These are phyloP conservation scores for Bombus consobrinus DNA, from an alignment of 1,140 invertebrate genomes.

Conservation along the genomic window DNA sequence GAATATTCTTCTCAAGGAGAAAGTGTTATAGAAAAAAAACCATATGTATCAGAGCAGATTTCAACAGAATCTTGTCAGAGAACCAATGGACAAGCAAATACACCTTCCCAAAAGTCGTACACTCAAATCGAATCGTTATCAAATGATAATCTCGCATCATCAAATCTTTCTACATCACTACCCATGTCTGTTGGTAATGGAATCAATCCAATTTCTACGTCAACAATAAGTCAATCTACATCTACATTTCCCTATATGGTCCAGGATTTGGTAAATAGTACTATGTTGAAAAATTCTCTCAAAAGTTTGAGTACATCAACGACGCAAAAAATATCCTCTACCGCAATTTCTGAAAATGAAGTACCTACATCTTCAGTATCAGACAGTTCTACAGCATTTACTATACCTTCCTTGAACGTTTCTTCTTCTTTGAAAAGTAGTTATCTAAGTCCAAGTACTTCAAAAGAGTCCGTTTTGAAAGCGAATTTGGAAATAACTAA, in stretches of 20 bases:
- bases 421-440: conserved; percentile 67
- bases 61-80: conserved; percentile 21
- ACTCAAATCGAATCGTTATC: not conserved
- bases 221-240: conserved; percentile 43
- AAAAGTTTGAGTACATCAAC: conserved; percentile 21
- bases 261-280: conserved; percentile 79
- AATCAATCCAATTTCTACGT: conserved; percentile 5
- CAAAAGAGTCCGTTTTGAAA: conserved; percentile 41
- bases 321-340: conserved; percentile 41
- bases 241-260: conserved; percentile 74
- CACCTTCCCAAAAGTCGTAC: conserved; percentile 25
- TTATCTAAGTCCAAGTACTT: conserved; percentile 7
- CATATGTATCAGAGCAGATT: not conserved
- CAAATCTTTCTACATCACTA: conserved; percentile 4
- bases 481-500: conserved; percentile 58
- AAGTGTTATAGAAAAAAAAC: conserved; percentile 30
- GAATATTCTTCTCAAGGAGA: conserved; percentile 17
- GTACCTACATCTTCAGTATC: conserved; percentile 33
- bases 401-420: conserved; percentile 70
- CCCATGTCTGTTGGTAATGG: conserved; percentile 9
- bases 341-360: conserved; percentile 37
- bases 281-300: conserved; percentile 32
- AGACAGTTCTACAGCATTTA: conserved; percentile 46
- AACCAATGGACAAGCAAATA: conserved; percentile 3
- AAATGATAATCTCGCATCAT: conserved; percentile 33